Percentiles rank a stretch among this genome's conserved stretches.
Conservation (phyloP, 1,140 invertebrate species). For the Ostrea denselamellosa region DNA sequence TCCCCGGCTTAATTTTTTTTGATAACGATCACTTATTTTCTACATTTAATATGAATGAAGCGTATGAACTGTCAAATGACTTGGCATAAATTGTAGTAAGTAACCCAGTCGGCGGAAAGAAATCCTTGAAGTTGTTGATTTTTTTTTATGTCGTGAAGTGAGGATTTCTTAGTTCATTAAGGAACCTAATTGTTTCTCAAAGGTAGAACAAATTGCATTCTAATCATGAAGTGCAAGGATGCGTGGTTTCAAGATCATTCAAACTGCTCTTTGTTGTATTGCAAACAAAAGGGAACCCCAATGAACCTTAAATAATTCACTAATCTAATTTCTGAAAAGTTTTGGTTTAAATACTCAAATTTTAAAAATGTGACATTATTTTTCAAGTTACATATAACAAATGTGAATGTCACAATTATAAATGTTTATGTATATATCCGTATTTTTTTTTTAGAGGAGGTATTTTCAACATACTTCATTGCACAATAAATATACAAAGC, state of each 20-base stretch:
- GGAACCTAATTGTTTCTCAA: neutral
- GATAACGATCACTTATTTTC: slow-evolving; percentile 27
- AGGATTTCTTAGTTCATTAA: neutral
- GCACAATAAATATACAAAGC: no score
- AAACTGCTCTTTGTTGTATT: neutral
- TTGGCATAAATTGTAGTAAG: slow-evolving; percentile 27
- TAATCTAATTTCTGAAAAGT: no score
- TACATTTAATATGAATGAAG: slow-evolving; percentile 38
- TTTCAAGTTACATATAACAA: no score
- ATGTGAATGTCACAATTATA: no score
- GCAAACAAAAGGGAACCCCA: neutral
- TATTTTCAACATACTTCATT: no score
- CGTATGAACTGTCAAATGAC: slow-evolving; percentile 31
- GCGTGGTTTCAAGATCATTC: neutral
- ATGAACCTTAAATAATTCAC: no score
- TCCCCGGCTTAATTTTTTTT: neutral
- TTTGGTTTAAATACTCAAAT: no score
- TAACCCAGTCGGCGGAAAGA: neutral
- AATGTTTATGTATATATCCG: no score
- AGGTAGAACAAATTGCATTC: neutral
- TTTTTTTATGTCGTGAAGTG: neutral
- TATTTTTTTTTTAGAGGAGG: no score
- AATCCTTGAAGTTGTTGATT: neutral
- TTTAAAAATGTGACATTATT: no score
- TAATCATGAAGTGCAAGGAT: neutral